Base-by-base conservation (phyloP, 1,140 invertebrate species). In the Hycleus cichorii region DNA sequence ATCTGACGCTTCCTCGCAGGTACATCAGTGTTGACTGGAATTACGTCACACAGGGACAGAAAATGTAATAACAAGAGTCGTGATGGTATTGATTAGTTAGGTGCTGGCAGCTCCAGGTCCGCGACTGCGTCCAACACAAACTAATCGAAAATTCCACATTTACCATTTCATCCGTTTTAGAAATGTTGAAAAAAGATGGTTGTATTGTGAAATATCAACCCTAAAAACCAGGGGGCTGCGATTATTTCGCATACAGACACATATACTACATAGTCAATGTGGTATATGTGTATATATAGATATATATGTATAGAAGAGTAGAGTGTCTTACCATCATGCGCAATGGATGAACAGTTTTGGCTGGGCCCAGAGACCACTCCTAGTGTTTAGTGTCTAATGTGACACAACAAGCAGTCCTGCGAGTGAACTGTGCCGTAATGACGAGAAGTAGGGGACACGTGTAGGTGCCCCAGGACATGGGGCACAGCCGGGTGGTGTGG, bases 361-460 rank as follows among this genome's bases (percentile, higher is more conserved):
- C 68, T 53, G 64, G 64, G 65, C 67, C 63, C 62, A 64, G 64
- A 59, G 70, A 69, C 70, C 70, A 72, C 70, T 72, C 70, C 70
- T 72, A 69, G 64, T 70, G 67, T 61, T 32, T 61, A 65, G 65
- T 67, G 69, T 64, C 69, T 60, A 51, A 69, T 68, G 70, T 64
- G 69, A 66, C 68, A 70, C 69, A 63, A 64, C 65, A 64, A 49
- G 32, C 60, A 67, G 58, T 62, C 59, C 51, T 63, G 51, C 64
- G 59, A 65, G 60, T 64, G 69, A 65, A 58, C 59, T 63, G 60
- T 64, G 66, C 57, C 57, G 59, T 59, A 66, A 72, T 70, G 70
- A 64, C 64, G 64, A 67, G 62, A 64, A 62, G 51, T 59, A 65
- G 63, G 57, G 62, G 67, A 65, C 68, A 70, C 69, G 70, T 70